A percentile compares a stretch with the other conserved stretches of the same genome.
phyloP scores from a whole-genome alignment of 64 coral and sea anemone species.

The Dendronephthya gigantea region DNA sequence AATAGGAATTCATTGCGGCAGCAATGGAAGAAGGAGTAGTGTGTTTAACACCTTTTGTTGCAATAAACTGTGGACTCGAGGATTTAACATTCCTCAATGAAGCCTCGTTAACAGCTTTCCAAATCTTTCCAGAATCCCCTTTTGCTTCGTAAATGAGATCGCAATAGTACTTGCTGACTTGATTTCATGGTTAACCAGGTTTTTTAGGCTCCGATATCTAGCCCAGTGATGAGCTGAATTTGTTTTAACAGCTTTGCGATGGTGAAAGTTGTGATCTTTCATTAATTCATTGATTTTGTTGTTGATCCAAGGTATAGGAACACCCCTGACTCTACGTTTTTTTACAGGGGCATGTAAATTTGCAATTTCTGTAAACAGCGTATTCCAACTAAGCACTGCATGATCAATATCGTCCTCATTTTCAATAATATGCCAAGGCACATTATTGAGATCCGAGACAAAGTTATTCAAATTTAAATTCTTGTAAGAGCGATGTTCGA shows the following conservation, averaged over 20 bases:
- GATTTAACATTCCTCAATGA: conserved; percentile 6
- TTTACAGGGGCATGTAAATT: not conserved
- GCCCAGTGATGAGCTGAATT: conserved; percentile 29
- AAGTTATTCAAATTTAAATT: conserved; percentile 23
- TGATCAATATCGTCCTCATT: conserved; percentile 42
- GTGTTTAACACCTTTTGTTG: conserved; percentile 9
- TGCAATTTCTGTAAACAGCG: conserved; percentile 19
- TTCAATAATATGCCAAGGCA: conserved; percentile 39
- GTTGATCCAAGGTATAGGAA: not conserved
- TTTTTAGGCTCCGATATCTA: conserved; percentile 12
- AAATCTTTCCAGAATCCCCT: conserved; percentile 16
- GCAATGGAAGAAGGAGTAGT: conserved; percentile 19
- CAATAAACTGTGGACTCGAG: not conserved
- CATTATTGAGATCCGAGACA: conserved; percentile 29
- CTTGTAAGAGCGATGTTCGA: conserved; percentile 30
- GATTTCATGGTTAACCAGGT: conserved; percentile 29
- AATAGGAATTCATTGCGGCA: conserved; percentile 20
- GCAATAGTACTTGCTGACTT: conserved; percentile 3
- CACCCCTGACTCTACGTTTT: not conserved
- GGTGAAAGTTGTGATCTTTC: not conserved
- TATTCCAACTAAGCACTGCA: conserved; percentile 38
- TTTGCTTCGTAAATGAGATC: conserved; percentile 13
- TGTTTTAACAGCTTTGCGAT: conserved; percentile 19
- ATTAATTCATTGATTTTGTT: not conserved
- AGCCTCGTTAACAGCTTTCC: conserved; percentile 32